These are phyloP conservation scores for Caligus rogercresseyi DNA, from an alignment of 1,140 invertebrate species.

Conservation along the genomic window DNA sequence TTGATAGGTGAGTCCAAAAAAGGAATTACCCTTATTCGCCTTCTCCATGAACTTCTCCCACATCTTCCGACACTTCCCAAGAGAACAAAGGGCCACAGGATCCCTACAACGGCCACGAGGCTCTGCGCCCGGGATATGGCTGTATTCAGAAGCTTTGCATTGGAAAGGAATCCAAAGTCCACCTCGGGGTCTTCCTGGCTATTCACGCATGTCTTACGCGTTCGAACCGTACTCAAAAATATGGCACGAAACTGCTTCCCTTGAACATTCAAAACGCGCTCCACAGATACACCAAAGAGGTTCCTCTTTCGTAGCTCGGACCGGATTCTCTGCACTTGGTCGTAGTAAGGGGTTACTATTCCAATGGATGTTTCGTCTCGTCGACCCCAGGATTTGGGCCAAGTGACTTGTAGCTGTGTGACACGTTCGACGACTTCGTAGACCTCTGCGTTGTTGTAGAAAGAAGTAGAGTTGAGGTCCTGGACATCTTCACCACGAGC, in stretches of 20 bases:
- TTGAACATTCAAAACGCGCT: slow-evolving; percentile 70
- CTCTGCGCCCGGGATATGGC: slow-evolving; percentile 69
- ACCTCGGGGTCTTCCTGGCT: slow-evolving; percentile 23
- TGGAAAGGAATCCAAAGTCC: slow-evolving; percentile 49
- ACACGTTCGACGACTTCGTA: slow-evolving; percentile 29
- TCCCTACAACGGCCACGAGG: slow-evolving; percentile 74
- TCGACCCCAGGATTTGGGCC: slow-evolving; percentile 35
- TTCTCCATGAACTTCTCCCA: slow-evolving; percentile 63
- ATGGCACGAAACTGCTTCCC: slow-evolving; percentile 69
- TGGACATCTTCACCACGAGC: slow-evolving; percentile 37
- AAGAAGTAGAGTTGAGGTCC: slow-evolving; percentile 62
- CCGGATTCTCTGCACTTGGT: slow-evolving; percentile 43
- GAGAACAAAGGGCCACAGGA: slow-evolving; percentile 60
- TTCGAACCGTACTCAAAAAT: slow-evolving; percentile 64
- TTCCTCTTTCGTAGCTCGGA: slow-evolving; percentile 43
- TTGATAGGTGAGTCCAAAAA: slow-evolving; percentile 52
- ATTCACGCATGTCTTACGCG: slow-evolving; percentile 45
- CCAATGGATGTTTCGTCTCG: slow-evolving; percentile 32
- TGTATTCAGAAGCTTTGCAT: slow-evolving; percentile 64
- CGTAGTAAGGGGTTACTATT: slow-evolving; percentile 66
- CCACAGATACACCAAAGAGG: slow-evolving; percentile 57
- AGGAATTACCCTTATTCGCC: slow-evolving; percentile 50
- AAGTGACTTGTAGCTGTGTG: slow-evolving; percentile 32
- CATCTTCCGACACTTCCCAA: slow-evolving; percentile 61
- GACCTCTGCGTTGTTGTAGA: slow-evolving; percentile 65